These are phyloP conservation scores for Silurus aristotelis DNA, from an alignment of 2,797 vertebrate genomes.

Conservation along the genomic window DNA sequence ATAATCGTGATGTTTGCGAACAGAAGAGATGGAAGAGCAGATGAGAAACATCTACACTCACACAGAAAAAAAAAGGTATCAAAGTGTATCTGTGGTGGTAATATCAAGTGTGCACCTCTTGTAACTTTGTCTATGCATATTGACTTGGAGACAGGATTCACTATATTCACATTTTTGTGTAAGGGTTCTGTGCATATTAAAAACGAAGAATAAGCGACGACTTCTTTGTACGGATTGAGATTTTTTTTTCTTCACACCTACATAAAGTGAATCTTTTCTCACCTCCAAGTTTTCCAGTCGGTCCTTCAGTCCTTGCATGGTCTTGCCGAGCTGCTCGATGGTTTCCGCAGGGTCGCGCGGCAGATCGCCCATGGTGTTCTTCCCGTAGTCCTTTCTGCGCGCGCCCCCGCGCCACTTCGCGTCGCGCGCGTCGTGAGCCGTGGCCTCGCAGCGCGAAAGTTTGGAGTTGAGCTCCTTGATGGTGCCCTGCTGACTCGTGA, in stretches of 20 bases:
- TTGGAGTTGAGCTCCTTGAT: constrained; percentile 94
- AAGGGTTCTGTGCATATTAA: neutral
- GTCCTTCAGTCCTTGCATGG: constrained; percentile 93
- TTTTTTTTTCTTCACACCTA: neutral
- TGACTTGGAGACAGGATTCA: neutral
- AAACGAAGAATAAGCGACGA: neutral
- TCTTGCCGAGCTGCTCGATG: constrained; percentile 92
- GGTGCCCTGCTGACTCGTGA: constrained; percentile 88
- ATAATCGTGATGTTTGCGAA: constrained; percentile 11
- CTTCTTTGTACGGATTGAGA: too few relatives aligned
- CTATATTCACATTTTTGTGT: neutral
- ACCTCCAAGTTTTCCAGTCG: constrained; percentile 94
- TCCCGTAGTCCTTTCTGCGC: constrained; percentile 80
- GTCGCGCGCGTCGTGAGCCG: constrained; percentile 72
- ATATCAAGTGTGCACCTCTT: neutral
- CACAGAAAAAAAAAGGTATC: neutral
- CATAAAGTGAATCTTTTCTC: constrained; percentile 51
- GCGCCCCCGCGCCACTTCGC: constrained; percentile 76
- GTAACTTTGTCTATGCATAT: neutral
- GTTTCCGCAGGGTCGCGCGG: constrained; percentile 87
- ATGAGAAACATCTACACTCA: neutral
- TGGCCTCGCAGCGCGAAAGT: constrained; percentile 87
- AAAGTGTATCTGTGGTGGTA: neutral
- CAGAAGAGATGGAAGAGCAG: neutral
- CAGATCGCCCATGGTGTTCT: constrained; percentile 94